Conservation (phyloP, 2,113 vertebrate genomes). For the Eolophus roseicapilla region DNA sequence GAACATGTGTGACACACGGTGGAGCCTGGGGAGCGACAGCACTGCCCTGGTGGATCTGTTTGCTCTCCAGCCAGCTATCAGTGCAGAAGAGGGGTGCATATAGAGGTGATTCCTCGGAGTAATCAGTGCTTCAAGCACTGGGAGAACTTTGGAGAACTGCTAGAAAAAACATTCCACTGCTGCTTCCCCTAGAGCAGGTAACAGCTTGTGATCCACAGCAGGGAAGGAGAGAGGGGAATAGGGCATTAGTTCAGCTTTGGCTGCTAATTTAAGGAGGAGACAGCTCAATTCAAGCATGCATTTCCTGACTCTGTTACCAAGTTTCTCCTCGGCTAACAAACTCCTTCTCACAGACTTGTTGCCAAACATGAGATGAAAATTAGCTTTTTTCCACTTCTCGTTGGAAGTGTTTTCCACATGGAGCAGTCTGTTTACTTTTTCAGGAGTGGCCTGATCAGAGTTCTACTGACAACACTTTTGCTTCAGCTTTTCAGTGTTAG, state of each 20-base stretch:
- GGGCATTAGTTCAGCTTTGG: not conserved
- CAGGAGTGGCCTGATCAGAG: not conserved
- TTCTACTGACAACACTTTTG: not conserved
- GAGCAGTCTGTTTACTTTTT: not conserved
- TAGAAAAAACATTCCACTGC: not conserved
- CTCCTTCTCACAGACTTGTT: not conserved
- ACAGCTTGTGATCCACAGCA: not conserved
- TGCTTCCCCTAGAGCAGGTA: not conserved
- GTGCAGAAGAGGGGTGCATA: not conserved
- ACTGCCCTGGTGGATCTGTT: not conserved
- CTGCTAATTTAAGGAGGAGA: not conserved
- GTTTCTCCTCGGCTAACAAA: not conserved
- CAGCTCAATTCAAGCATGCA: not conserved
- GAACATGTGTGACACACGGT: fast-evolving
- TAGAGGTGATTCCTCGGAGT: not conserved
- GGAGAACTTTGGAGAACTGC: not conserved
- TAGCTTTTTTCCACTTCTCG: not conserved
- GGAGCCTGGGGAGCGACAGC: not conserved
- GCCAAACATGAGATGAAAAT: not conserved
- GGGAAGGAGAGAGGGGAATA: not conserved
- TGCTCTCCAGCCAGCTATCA: not conserved
- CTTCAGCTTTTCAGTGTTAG: not conserved
- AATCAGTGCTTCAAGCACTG: not conserved
- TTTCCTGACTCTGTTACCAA: not conserved
- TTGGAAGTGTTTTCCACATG: not conserved